Percentiles rank a stretch among this genome's conserved stretches.
Evolutionary conservation across 1,140 invertebrate genomes (phyloP).

Genomic region (Cepaea nemoralis): DNA sequence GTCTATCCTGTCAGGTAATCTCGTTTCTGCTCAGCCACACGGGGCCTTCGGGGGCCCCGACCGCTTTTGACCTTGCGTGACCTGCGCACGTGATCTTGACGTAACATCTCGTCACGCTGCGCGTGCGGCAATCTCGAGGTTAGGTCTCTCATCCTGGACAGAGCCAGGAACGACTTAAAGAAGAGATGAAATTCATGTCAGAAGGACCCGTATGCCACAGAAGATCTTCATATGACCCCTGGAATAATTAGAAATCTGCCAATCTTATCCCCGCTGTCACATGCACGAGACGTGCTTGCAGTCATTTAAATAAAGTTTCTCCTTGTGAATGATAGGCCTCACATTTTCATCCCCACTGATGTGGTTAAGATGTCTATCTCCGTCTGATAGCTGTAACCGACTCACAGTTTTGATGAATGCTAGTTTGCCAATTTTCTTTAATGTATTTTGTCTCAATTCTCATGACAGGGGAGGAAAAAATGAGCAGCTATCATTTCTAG

Average conservation of each 20-base stretch:
- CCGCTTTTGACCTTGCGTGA: conserved; percentile 29
- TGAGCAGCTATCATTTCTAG: too few relatives aligned
- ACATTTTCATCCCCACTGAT: not conserved
- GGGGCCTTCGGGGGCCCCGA: not conserved
- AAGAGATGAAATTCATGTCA: conserved; percentile 32
- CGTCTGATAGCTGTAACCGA: not conserved
- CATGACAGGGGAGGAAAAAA: not conserved
- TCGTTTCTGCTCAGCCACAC: not conserved
- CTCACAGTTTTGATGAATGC: not conserved
- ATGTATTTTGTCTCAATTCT: not conserved
- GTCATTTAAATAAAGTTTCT: conserved; percentile 4
- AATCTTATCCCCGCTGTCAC: conserved; percentile 12
- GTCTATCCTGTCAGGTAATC: conserved; percentile 24
- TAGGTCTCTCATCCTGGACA: not conserved
- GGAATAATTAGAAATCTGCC: conserved; percentile 28
- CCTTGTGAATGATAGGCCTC: not conserved
- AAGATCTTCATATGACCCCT: not conserved
- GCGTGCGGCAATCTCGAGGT: conserved; percentile 7
- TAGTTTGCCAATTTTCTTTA: not conserved
- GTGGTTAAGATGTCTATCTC: not conserved
- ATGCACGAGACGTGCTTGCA: not conserved
- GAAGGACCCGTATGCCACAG: conserved; percentile 9
- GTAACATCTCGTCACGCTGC: conserved; percentile 14
- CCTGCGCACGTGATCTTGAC: conserved; percentile 27
- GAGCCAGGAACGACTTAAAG: not conserved